Evolutionary conservation across 2,113 vertebrate genomes (phyloP).

Genomic region (Lethenteron camtschaticum): DNA sequence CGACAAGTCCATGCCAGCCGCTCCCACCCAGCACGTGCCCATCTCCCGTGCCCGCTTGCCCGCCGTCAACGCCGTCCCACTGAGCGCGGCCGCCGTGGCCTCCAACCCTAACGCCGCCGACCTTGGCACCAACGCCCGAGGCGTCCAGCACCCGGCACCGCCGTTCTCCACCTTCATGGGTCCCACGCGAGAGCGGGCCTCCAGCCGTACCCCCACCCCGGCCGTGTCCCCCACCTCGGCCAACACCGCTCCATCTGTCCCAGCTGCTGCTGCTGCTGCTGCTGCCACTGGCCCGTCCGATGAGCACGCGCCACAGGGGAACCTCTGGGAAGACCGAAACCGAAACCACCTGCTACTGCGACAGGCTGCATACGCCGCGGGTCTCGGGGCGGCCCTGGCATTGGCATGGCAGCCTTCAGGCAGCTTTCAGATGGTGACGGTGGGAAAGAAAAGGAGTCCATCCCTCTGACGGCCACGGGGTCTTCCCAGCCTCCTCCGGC

Average conservation of each 20-base stretch:
- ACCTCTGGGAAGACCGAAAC: conserved; percentile 4
- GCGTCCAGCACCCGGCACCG: not conserved
- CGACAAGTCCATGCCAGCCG: conserved; percentile 2
- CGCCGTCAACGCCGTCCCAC: too few relatives aligned
- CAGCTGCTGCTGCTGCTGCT: too few relatives aligned
- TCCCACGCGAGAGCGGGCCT: not conserved
- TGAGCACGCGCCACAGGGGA: not conserved
- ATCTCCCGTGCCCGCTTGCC: too few relatives aligned
- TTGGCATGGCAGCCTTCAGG: not conserved
- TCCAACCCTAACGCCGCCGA: not conserved
- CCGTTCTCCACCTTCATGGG: not conserved
- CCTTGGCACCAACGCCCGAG: not conserved
- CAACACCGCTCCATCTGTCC: too few relatives aligned
- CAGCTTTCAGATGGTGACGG: not conserved
- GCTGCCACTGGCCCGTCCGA: not conserved
- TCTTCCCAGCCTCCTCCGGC: too few relatives aligned
- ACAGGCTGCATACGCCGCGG: not conserved
- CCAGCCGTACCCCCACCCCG: conserved; percentile 5
- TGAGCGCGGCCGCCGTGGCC: too few relatives aligned
- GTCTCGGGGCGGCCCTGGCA: not conserved
- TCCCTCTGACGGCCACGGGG: conserved; percentile 1
- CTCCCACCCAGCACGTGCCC: not conserved
- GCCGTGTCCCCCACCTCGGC: not conserved
- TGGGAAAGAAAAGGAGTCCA: conserved; percentile 3
- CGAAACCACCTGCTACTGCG: conserved; percentile 4